Evolutionary conservation across 1,140 invertebrate species (phyloP), one percentile per base, ranked within the genome.

Genomic region (Lepidurus packardi): DNA sequence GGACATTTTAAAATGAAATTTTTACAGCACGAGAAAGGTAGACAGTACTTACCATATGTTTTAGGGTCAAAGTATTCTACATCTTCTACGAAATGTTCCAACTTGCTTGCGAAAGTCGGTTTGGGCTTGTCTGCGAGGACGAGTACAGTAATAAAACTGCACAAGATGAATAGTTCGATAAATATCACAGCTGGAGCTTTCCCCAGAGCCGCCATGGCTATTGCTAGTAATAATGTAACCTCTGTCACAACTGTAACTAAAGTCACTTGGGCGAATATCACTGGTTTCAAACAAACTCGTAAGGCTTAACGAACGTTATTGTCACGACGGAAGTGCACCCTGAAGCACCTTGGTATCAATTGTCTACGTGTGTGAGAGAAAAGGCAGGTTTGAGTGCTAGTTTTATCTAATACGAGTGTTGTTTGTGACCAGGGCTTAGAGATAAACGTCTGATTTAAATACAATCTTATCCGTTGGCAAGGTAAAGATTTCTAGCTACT

Each of bases 391-490:
- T 65, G 16, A 16, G 1, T 1, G 53, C 53, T 65, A 65, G 53
- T 65, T 65, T 65, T 65, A 65, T 65, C 53, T 65, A 65, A 65
- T 21, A 21, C 21, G 13, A 65, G 53, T 21, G 53, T 65, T 65
- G 53, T 65, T 65, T 65, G 21, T n/a, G 8, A 65, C 9, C 13
- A 9, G 13, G 21, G 13, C 53, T 65, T 7, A 65, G n/a, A 65
- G 53, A 65, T 65, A 65, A 34, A 65, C 21, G 53, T 16, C 53
- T 65, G 53, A 65, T 65, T 65, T 65, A 16, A 65, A 21, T 65
- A 13, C 8, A n/a, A 65, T 65, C 53, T 65, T 65, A 65, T 65
- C 53, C 53, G 53, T 65, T 65, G 53, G 13, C 53, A 65, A 65
- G 53, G 53, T 65, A 65, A 21, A 16, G 53, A 65, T 65, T 65